Percentiles rank a stretch among this genome's conserved stretches.
These are phyloP conservation scores for Rutpela maculata DNA, from an alignment of 2,888 invertebrate genomes.

Conservation along the genomic window DNA sequence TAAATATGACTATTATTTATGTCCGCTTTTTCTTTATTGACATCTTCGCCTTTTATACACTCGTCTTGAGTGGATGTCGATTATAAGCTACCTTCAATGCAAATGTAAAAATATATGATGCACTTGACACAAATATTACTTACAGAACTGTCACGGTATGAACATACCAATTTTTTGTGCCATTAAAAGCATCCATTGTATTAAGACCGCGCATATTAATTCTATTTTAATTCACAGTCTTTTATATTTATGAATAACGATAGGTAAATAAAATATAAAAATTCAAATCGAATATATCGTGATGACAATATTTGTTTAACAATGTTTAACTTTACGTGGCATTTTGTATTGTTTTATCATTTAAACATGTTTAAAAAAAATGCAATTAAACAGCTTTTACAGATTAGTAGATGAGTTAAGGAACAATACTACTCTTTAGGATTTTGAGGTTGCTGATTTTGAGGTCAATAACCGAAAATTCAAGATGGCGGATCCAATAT, in stretches of 20 bases:
- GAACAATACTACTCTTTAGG: no score
- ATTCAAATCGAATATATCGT: neutral
- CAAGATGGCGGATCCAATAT: no score
- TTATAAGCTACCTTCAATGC: constrained; percentile 9
- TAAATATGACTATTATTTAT: no score
- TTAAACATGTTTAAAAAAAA: no score
- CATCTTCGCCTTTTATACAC: neutral
- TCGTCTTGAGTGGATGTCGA: neutral
- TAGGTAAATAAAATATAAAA: neutral
- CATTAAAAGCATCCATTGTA: neutral
- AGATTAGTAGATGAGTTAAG: no score
- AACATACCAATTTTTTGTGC: constrained; percentile 24
- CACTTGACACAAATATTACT: constrained; percentile 12
- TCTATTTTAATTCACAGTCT: neutral
- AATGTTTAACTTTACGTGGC: no score
- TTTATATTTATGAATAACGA: neutral
- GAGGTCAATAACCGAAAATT: no score
- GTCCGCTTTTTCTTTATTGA: neutral
- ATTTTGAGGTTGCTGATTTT: no score
- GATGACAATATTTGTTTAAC: neutral
- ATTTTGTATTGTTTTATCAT: no score
- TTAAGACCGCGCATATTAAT: neutral
- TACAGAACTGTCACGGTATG: constrained; percentile 6
- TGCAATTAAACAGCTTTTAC: no score
- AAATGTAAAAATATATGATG: neutral